Evolutionary conservation across 2,888 invertebrate genomes (phyloP), one percentile per base, ranked within the genome.

Genomic region (Cosmia pyralina): DNA sequence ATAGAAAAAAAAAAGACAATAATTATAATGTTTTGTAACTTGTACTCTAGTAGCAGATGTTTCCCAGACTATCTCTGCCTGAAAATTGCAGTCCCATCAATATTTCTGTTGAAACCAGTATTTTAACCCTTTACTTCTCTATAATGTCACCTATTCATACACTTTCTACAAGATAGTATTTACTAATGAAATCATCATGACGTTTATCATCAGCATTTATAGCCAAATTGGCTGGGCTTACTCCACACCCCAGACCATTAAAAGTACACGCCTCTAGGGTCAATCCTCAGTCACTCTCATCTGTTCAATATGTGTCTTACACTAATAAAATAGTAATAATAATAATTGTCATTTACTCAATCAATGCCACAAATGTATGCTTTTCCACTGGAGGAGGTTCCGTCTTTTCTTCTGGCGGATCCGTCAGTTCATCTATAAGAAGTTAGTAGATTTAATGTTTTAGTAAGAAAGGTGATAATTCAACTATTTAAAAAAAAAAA

Each of bases 301-400:
- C 10, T 64, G 8, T 52, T 52, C 3, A 52, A 34, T 64, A 15
- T 22, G 15, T 19, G 6, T 10, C 4, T 41, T 13, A 19, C 4
- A 34, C 11, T 15, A 59, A 2, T 7, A 46, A 19, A 19, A 19
- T 3, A 38, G 2, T 3, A 0, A 22, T 57, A 3, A 17, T 46
- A 28, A 41, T 46, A 22, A 6, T 59, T 67, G 63, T 62, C 71
- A 38, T 15, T 67, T 75, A 85, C 85, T 85, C 81, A 75, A 85
- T 72, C 19, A 85, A 62, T 11, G 85, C 85, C 19, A 81, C 73
- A 58, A 74, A 81, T 44, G 84, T 50, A 46, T 84, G 79, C 10
- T 48, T 57, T 34, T 83, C 78, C 10, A 41, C 2, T 41, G 68
- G 58, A 13, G 53, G 17, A 19, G 34, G 44, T 6, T 65, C 64